Evolutionary conservation across 2,888 invertebrate genomes (phyloP).

Genomic region (Xylota segnis): DNA sequence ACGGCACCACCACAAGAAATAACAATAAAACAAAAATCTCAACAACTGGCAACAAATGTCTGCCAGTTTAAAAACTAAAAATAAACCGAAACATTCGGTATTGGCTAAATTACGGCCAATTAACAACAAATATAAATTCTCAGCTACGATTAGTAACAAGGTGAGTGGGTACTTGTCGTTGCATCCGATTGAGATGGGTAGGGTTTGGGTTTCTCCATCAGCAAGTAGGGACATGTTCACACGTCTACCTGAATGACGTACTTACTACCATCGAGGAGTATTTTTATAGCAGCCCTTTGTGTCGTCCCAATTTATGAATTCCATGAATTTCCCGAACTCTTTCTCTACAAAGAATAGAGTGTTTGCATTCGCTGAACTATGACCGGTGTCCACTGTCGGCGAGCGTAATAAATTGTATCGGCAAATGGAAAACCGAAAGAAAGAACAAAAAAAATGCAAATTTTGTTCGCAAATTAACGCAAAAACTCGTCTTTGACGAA

Average conservation of each 20-base stretch:
- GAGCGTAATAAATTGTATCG: slow-evolving; percentile 49
- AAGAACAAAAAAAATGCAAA: slow-evolving; percentile 22
- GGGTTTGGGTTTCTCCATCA: not conserved
- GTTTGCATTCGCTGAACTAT: slow-evolving; percentile 54
- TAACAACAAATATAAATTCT: slow-evolving; percentile 70
- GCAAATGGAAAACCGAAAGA: slow-evolving; percentile 5
- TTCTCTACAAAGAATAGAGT: not conserved
- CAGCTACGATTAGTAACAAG: slow-evolving; percentile 65
- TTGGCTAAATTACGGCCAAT: slow-evolving; percentile 73
- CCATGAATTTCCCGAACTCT: slow-evolving; percentile 32
- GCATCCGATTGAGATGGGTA: not conserved
- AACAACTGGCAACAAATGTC: slow-evolving; percentile 73
- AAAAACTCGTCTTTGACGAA: slow-evolving; percentile 26
- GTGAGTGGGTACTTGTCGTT: slow-evolving; percentile 54
- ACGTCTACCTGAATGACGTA: slow-evolving; percentile 15
- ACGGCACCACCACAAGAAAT: not conserved
- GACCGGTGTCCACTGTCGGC: slow-evolving; percentile 18
- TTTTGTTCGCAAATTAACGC: slow-evolving; percentile 33
- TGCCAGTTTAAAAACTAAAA: slow-evolving; percentile 73
- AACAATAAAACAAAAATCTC: slow-evolving; percentile 23
- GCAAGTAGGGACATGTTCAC: not conserved
- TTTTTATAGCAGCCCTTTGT: slow-evolving; percentile 42
- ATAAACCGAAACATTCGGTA: slow-evolving; percentile 75
- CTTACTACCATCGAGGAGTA: not conserved
- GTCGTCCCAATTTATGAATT: slow-evolving; percentile 44